phyloP scores from a whole-genome alignment of 2,888 invertebrate genomes.

The Xestia ashworthii region DNA sequence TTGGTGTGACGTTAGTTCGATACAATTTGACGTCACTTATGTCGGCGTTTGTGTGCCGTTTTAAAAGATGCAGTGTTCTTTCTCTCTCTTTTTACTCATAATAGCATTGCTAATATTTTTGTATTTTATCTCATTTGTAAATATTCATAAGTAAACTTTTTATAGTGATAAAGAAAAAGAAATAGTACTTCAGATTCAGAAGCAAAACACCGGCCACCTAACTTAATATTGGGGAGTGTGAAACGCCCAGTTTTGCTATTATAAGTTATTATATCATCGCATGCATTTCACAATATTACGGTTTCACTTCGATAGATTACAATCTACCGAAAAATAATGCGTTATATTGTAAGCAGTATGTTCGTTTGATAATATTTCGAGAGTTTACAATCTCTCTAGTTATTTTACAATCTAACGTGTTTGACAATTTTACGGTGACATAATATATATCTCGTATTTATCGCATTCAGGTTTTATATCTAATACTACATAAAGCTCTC shows the following conservation, averaged over 20 bases:
- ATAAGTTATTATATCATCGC: no score
- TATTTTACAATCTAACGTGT: no score
- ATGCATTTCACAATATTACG: no score
- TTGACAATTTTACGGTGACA: no score
- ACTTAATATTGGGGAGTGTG: neutral
- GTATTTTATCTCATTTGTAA: slow-evolving; percentile 18
- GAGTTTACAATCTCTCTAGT: no score
- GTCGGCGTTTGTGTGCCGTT: neutral
- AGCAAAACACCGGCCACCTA: neutral
- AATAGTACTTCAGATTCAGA: slow-evolving; percentile 17
- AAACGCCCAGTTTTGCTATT: neutral
- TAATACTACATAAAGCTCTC: no score
- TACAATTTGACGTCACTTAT: neutral
- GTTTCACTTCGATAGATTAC: no score
- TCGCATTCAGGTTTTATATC: no score
- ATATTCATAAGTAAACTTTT: neutral
- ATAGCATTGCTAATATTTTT: neutral
- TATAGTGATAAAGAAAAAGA: slow-evolving; percentile 1
- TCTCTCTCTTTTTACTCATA: neutral
- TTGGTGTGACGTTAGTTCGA: neutral
- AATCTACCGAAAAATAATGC: no score
- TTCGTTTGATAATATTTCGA: no score
- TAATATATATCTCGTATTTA: no score
- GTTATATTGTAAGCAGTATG: no score
- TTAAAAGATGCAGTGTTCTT: neutral